A percentile compares a stretch with the other conserved stretches of the same genome.
Evolutionary conservation across 2,888 invertebrate genomes (phyloP).

Genomic region (Desoria tigrina): DNA sequence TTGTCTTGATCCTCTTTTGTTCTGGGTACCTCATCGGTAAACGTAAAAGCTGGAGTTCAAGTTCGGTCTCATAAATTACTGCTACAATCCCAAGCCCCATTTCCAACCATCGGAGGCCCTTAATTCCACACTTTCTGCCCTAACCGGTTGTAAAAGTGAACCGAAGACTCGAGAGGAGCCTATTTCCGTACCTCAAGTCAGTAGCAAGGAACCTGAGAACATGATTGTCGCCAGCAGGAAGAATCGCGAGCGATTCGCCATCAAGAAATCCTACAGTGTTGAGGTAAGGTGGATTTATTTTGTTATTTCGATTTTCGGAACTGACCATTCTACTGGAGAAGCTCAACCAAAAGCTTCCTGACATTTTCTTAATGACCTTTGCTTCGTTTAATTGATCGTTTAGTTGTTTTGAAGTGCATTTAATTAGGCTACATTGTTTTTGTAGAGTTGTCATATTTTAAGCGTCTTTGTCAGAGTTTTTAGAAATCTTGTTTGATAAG

Average conservation of each 20-base stretch:
- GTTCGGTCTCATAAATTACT: slow-evolving; percentile 52
- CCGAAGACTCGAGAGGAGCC: slow-evolving; percentile 10
- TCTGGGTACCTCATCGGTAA: no score
- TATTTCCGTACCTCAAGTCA: slow-evolving; percentile 13
- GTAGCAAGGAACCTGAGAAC: slow-evolving; percentile 29
- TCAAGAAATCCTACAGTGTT: slow-evolving; percentile 95
- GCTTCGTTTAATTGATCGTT: no score
- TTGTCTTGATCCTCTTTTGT: no score
- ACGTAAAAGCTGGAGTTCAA: slow-evolving; percentile 53
- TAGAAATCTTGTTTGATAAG: no score
- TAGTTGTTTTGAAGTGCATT: no score
- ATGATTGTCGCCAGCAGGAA: slow-evolving; percentile 91
- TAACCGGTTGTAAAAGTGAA: slow-evolving; percentile 15
- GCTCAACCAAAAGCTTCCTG: no score
- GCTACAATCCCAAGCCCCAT: slow-evolving; percentile 49
- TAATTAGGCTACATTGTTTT: no score
- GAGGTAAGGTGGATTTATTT: slow-evolving; percentile 70
- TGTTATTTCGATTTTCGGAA: no score
- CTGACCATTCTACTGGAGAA: no score
- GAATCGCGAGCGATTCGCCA: slow-evolving; percentile 94
- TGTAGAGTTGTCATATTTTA: no score
- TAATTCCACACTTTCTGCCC: slow-evolving; percentile 31
- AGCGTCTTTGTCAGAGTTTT: no score
- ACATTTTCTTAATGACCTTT: no score
- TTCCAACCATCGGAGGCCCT: slow-evolving; percentile 42